Evolutionary conservation across 2,797 vertebrate species (phyloP).

Genomic region (Characodon lateralis): DNA sequence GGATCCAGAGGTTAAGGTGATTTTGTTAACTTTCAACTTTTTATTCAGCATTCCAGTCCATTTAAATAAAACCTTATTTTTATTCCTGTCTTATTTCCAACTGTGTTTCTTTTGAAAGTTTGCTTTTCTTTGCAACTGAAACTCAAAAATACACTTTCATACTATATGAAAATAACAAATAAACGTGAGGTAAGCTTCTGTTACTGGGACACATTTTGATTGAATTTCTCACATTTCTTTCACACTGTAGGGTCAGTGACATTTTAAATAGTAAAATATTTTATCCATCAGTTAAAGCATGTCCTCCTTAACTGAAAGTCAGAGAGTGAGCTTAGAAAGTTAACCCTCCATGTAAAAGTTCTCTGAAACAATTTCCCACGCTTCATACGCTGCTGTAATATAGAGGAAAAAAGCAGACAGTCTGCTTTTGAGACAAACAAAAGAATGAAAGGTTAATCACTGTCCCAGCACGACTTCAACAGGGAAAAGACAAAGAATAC

Average conservation of each 20-base stretch:
- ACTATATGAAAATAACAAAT: not conserved
- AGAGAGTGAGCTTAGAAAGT: not conserved
- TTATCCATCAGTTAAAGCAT: not conserved
- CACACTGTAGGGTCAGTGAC: not conserved
- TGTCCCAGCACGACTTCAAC: not conserved
- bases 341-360: slow-evolving; percentile 15
- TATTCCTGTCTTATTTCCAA: too few species aligned
- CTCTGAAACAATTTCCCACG: not conserved
- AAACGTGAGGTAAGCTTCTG: not conserved
- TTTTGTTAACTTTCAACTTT: too few species aligned
- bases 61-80: too few species aligned
- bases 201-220: not conserved
- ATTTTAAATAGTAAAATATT: not conserved
- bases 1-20: too few species aligned
- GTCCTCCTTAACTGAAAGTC: not conserved
- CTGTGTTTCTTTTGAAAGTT: too few species aligned
- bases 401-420: slow-evolving; percentile 1
- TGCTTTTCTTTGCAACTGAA: too few species aligned
- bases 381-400: not conserved
- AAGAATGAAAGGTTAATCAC: slow-evolving; percentile 3
- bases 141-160: too few species aligned
- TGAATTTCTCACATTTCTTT: not conserved
- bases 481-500: not conserved
- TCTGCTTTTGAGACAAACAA: slow-evolving; percentile 11
- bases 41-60: too few species aligned